Conservation (phyloP, 2,113 vertebrate genomes). For the Paraplagusia blochii region DNA sequence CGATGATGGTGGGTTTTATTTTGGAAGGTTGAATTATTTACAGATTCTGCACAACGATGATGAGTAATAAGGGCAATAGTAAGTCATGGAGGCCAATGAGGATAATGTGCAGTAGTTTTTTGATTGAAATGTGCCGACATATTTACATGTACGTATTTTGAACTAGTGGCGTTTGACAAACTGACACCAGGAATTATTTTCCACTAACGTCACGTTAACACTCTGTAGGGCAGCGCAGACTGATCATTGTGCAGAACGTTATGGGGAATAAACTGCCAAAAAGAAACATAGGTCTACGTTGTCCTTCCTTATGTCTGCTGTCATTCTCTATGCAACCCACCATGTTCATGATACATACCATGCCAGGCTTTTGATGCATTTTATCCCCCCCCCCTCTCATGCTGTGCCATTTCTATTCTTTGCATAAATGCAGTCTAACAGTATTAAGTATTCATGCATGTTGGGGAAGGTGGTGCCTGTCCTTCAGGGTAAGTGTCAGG, state of each 20-base stretch:
- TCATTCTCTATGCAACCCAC: slow-evolving; percentile 29
- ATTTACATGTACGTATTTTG: too few species aligned
- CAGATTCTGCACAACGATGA: too few species aligned
- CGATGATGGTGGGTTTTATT: too few species aligned
- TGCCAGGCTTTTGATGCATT: slow-evolving; percentile 68
- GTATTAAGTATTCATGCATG: slow-evolving; percentile 77
- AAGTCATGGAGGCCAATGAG: too few species aligned
- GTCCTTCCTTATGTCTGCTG: slow-evolving; percentile 36
- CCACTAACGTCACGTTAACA: too few species aligned
- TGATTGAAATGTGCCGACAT: too few species aligned
- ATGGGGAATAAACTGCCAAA: slow-evolving; percentile 33
- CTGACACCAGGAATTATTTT: too few species aligned
- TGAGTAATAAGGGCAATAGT: too few species aligned
- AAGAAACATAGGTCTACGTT: slow-evolving; percentile 29
- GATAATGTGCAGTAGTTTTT: too few species aligned
- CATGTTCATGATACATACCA: slow-evolving; percentile 48
- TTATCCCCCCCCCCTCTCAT: slow-evolving; percentile 49
- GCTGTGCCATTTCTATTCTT: slow-evolving; percentile 71
- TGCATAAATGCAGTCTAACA: slow-evolving; percentile 75
- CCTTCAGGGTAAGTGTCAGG: slow-evolving; percentile 75
- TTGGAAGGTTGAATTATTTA: too few species aligned
- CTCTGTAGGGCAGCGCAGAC: slow-evolving; percentile 13
- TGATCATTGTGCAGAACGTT: slow-evolving; percentile 30
- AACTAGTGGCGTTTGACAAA: too few species aligned
- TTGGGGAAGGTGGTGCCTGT: slow-evolving; percentile 74